phyloP scores from a whole-genome alignment of 1,140 invertebrate species.

The Aphidius gifuensis region DNA sequence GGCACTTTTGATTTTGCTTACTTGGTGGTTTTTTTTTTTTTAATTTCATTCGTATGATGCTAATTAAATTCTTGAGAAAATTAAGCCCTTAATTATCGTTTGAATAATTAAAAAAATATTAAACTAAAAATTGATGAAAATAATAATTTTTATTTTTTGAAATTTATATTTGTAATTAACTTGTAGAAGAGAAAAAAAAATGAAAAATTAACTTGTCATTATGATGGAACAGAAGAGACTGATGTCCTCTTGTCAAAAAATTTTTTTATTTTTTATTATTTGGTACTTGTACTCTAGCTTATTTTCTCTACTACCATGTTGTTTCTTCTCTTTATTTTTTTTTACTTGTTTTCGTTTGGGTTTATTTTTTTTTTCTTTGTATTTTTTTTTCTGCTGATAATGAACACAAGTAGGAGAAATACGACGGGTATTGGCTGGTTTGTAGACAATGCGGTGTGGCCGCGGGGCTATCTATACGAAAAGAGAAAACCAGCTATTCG shows the following conservation, averaged over 20 bases:
- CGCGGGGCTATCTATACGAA: slow-evolving; percentile 51
- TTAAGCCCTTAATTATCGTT: too few relatives aligned
- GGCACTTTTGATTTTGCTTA: too few relatives aligned
- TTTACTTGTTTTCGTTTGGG: slow-evolving; percentile 13
- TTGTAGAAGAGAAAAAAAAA: slow-evolving; percentile 4
- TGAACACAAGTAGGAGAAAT: slow-evolving; percentile 53
- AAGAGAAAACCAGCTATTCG: slow-evolving; percentile 33
- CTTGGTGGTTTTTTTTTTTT: too few relatives aligned
- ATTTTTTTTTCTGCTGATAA: slow-evolving; percentile 41
- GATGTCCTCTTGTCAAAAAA: background rate
- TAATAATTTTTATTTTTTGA: too few relatives aligned
- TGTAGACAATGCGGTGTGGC: slow-evolving; percentile 50
- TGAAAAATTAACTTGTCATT: background rate
- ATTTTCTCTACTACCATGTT: background rate
- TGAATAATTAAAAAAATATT: too few relatives aligned
- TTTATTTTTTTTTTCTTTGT: slow-evolving; percentile 20
- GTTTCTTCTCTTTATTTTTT: slow-evolving; percentile 14
- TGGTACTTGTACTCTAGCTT: background rate
- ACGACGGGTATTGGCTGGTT: slow-evolving; percentile 49
- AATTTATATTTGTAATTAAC: too few relatives aligned
- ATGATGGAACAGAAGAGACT: slow-evolving; percentile 3
- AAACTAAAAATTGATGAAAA: too few relatives aligned
- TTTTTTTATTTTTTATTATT: too few relatives aligned
- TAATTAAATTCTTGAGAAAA: too few relatives aligned
- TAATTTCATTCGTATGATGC: too few relatives aligned